A percentile compares a stretch with the other conserved stretches of the same genome.
These are phyloP conservation scores for Scortum barcoo DNA, from an alignment of 2,113 vertebrate genomes.

Conservation along the genomic window DNA sequence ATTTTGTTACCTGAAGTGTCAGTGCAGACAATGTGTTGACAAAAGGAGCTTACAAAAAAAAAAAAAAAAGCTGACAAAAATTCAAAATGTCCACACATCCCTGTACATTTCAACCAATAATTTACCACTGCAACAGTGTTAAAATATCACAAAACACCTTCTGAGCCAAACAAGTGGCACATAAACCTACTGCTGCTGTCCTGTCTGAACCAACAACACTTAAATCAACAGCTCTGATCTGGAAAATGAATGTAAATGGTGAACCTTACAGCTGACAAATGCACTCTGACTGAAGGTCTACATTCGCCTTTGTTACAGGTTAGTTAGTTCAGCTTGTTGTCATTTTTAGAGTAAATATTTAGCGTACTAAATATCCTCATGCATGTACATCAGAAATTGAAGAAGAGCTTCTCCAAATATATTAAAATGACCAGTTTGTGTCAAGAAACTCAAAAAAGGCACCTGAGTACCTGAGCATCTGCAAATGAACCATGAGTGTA, in stretches of 20 bases:
- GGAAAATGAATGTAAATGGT: background rate
- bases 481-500: conserved; percentile 14
- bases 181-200: background rate
- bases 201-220: background rate
- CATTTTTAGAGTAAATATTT: background rate
- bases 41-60: background rate
- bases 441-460: background rate
- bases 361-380: background rate
- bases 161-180: conserved; percentile 1
- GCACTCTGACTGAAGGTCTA: background rate
- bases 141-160: background rate
- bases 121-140: background rate
- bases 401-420: background rate
- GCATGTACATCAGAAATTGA: background rate
- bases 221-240: background rate
- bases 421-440: background rate
- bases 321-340: conserved; percentile 2
- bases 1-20: background rate
- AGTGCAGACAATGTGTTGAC: background rate
- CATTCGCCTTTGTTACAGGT: background rate
- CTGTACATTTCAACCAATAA: background rate
- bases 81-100: conserved; percentile 7
- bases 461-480: conserved; percentile 6
- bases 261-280: background rate
- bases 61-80: conserved; percentile 24